Evolutionary conservation across 2,888 invertebrate genomes (phyloP).

Genomic region (Phasia obesa): DNA sequence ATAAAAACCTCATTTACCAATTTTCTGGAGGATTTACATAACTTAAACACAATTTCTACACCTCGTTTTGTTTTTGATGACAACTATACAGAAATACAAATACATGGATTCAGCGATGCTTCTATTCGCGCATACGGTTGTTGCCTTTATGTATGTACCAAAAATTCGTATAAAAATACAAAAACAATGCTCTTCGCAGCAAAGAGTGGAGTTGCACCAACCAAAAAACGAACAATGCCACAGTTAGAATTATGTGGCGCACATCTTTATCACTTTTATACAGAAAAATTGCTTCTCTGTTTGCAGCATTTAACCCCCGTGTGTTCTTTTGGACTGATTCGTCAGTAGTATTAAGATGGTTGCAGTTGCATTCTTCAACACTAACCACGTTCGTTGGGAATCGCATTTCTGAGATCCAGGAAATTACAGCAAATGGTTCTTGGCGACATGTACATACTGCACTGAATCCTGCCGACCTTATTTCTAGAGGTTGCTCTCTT

Average conservation of each 20-base stretch:
- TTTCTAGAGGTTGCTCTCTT: constrained; percentile 54
- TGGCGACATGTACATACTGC: constrained; percentile 56
- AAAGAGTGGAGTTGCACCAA: constrained; percentile 25
- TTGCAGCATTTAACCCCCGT: not conserved
- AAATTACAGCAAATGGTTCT: constrained; percentile 37
- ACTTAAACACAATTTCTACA: constrained; percentile 2
- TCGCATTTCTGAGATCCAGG: constrained; percentile 37
- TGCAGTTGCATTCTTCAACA: constrained; percentile 41
- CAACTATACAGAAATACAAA: constrained; percentile 14
- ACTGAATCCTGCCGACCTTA: constrained; percentile 58
- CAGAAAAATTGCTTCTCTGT: constrained; percentile 15
- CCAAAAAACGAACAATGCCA: constrained; percentile 33
- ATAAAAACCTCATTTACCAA: not conserved
- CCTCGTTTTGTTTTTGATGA: constrained; percentile 11
- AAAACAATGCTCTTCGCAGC: constrained; percentile 4
- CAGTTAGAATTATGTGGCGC: constrained; percentile 31
- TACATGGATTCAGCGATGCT: constrained; percentile 24
- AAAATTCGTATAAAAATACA: constrained; percentile 4
- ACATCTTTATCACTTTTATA: constrained; percentile 24
- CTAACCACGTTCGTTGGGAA: constrained; percentile 14
- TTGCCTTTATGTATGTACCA: constrained; percentile 19
- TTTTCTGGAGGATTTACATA: not conserved
- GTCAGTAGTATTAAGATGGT: constrained; percentile 34
- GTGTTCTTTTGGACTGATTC: constrained; percentile 40
- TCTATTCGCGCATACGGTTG: constrained; percentile 27